A percentile compares a stretch with the other conserved stretches of the same genome.
Conservation (phyloP, 2,797 vertebrate genomes). For the Rhinichthys osculus region DNA sequence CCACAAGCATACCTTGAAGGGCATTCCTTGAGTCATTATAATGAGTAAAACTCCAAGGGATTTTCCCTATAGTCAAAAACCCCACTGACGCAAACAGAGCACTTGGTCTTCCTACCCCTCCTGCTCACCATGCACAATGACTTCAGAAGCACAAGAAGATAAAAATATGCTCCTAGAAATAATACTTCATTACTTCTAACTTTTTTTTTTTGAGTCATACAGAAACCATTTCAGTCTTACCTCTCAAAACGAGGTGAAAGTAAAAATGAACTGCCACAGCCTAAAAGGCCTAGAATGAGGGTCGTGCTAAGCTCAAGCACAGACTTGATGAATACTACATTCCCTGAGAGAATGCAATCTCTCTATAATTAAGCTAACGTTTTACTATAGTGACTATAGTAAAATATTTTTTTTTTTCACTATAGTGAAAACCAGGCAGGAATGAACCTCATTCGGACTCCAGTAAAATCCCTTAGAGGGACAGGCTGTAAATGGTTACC, state of each 20-base stretch:
- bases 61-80: constrained; percentile 19
- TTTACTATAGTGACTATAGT: too few species aligned
- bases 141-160: neutral
- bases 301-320: constrained; percentile 1
- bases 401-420: too few species aligned
- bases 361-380: neutral
- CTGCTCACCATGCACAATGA: neutral
- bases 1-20: neutral
- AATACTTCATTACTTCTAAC: neutral
- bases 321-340: constrained; percentile 6
- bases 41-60: neutral
- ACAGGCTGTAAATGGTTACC: neutral
- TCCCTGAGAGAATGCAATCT: constrained; percentile 10
- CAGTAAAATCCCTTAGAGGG: neutral
- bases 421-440: constrained; percentile 7
- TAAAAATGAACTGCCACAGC: neutral
- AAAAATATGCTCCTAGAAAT: neutral
- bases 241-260: neutral
- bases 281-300: neutral
- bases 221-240: neutral
- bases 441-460: constrained; percentile 4
- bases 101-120: neutral
- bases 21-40: constrained; percentile 2
- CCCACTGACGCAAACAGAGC: neutral
- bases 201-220: neutral